phyloP scores from a whole-genome alignment of 1,140 invertebrate genomes.

The Myzus persicae region DNA sequence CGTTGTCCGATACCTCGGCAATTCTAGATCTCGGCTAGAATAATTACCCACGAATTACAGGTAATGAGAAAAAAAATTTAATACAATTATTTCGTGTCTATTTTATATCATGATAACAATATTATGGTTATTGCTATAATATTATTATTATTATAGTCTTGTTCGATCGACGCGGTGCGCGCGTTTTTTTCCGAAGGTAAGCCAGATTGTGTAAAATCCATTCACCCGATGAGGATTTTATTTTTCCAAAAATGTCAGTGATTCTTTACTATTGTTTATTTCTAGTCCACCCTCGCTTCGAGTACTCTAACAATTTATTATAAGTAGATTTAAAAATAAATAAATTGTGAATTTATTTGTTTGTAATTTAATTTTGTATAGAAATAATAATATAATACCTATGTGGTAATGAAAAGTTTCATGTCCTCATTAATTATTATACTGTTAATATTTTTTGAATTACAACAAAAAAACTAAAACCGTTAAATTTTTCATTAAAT shows the following conservation, averaged over 20 bases:
- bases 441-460: too few relatives aligned
- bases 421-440: too few relatives aligned
- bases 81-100: too few relatives aligned
- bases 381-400: too few relatives aligned
- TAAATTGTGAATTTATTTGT: background rate
- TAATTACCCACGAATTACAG: constrained; percentile 29
- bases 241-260: background rate
- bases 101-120: too few relatives aligned
- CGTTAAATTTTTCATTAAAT: too few relatives aligned
- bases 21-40: constrained; percentile 51
- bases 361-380: too few relatives aligned
- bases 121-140: too few relatives aligned
- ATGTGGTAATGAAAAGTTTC: too few relatives aligned
- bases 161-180: too few relatives aligned
- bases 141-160: background rate
- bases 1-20: constrained; percentile 45
- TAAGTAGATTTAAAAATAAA: background rate
- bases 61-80: background rate
- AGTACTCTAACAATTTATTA: background rate
- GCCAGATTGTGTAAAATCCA: background rate
- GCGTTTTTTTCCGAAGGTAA: background rate
- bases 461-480: too few relatives aligned
- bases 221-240: background rate
- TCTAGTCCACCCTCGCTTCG: background rate
- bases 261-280: too few relatives aligned